Conservation (phyloP, 2,113 vertebrate species). For the Parus major region DNA sequence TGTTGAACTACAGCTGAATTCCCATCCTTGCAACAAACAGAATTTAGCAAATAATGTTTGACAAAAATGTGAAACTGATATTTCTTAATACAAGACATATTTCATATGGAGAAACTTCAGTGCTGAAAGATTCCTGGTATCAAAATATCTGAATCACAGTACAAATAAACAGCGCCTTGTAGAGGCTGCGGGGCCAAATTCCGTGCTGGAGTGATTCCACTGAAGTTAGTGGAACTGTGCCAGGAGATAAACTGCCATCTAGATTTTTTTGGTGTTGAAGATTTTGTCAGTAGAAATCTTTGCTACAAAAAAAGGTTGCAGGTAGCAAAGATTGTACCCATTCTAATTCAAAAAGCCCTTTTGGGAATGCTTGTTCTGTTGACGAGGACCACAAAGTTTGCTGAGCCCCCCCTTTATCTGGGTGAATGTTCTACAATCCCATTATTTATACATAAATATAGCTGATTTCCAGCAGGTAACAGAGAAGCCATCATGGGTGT, state of each 20-base stretch:
- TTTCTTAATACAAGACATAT: conserved; percentile 74
- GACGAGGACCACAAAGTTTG: neutral
- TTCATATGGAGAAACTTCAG: conserved; percentile 57
- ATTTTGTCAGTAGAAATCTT: neutral
- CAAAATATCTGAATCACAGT: conserved; percentile 38
- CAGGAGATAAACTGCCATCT: conserved; percentile 52
- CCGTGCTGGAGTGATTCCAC: conserved; percentile 45
- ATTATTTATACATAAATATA: neutral
- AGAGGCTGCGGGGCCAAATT: conserved; percentile 44
- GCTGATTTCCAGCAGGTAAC: neutral
- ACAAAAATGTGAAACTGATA: conserved; percentile 71
- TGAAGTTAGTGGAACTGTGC: conserved; percentile 12
- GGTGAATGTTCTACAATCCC: rapidly evolving
- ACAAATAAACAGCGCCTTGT: conserved; percentile 41
- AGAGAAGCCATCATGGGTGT: neutral
- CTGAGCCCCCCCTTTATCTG: neutral
- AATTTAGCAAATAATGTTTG: conserved; percentile 68
- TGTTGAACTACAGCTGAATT: conserved; percentile 58
- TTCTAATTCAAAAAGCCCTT: neutral
- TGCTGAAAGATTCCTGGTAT: conserved; percentile 41
- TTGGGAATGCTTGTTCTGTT: neutral
- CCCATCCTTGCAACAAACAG: conserved; percentile 62
- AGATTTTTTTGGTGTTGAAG: neutral
- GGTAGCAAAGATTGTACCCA: neutral
- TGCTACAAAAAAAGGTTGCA: neutral